Evolutionary conservation across 35 echinoderm and acorn worm species (phyloP).

Genomic region (Ophioderma brevispina): DNA sequence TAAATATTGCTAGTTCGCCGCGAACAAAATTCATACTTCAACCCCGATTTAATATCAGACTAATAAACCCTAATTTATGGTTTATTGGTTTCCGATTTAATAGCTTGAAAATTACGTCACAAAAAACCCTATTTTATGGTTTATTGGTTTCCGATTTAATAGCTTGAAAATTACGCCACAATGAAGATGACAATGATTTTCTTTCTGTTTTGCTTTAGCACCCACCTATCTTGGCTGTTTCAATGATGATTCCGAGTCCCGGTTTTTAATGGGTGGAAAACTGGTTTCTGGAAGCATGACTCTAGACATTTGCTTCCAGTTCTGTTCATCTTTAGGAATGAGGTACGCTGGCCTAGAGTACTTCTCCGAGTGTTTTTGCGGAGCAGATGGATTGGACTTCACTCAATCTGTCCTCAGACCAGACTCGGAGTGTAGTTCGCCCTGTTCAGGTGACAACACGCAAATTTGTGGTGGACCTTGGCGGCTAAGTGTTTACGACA

Average conservation of each 20-base stretch:
- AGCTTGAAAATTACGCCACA: too few species aligned
- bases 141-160: too few species aligned
- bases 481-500: background rate
- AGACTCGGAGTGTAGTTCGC: background rate
- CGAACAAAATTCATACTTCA: too few species aligned
- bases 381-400: background rate
- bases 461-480: background rate
- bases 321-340: background rate
- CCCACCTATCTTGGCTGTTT: background rate
- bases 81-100: too few species aligned
- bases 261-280: background rate
- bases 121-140: too few species aligned
- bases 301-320: background rate
- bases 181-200: background rate
- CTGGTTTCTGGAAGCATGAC: background rate
- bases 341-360: background rate
- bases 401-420: background rate
- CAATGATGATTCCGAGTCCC: background rate
- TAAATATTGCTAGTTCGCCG: background rate
- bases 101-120: too few species aligned
- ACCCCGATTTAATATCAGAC: too few species aligned
- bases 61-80: too few species aligned
- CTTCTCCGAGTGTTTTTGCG: background rate
- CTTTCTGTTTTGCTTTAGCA: background rate
- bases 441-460: background rate